phyloP scores from a whole-genome alignment of 2,888 invertebrate genomes.

The Erynnis tages region DNA sequence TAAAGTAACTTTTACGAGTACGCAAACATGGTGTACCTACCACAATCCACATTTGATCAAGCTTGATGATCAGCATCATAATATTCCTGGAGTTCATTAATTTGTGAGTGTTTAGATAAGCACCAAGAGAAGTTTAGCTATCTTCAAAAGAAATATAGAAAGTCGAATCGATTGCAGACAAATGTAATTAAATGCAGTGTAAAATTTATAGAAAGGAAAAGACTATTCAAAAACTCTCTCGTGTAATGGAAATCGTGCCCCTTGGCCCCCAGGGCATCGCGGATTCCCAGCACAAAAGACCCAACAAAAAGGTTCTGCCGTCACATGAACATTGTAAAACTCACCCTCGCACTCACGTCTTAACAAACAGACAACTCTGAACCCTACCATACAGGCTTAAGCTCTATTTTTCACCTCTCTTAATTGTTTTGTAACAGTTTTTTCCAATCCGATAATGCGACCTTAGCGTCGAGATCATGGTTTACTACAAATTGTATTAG shows the following conservation, averaged over 20 bases:
- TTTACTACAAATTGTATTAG: constrained; percentile 82
- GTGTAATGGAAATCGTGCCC: constrained; percentile 79
- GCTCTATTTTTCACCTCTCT: constrained; percentile 47
- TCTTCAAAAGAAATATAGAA: constrained; percentile 10
- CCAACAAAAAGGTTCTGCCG: constrained; percentile 78
- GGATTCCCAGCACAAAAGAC: constrained; percentile 75
- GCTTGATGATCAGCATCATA: too few relatives aligned
- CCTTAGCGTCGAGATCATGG: constrained; percentile 80
- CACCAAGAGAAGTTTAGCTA: too few relatives aligned
- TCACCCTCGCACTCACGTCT: constrained; percentile 63
- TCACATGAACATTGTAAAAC: constrained; percentile 81
- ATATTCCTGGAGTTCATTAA: too few relatives aligned
- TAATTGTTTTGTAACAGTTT: constrained; percentile 69
- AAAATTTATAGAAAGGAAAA: constrained; percentile 60
- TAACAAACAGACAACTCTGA: constrained; percentile 49
- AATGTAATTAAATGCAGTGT: constrained; percentile 50
- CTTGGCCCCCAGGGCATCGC: constrained; percentile 70
- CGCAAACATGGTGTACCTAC: too few relatives aligned
- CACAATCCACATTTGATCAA: too few relatives aligned
- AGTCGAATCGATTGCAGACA: constrained; percentile 16
- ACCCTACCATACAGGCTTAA: constrained; percentile 48
- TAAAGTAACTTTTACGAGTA: too few relatives aligned
- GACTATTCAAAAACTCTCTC: constrained; percentile 65
- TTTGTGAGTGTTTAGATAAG: too few relatives aligned
- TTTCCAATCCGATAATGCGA: constrained; percentile 80